A percentile compares a stretch with the other conserved stretches of the same genome.
phyloP scores from a whole-genome alignment of 1,140 invertebrate species.

The Trichonephila clavipes region DNA sequence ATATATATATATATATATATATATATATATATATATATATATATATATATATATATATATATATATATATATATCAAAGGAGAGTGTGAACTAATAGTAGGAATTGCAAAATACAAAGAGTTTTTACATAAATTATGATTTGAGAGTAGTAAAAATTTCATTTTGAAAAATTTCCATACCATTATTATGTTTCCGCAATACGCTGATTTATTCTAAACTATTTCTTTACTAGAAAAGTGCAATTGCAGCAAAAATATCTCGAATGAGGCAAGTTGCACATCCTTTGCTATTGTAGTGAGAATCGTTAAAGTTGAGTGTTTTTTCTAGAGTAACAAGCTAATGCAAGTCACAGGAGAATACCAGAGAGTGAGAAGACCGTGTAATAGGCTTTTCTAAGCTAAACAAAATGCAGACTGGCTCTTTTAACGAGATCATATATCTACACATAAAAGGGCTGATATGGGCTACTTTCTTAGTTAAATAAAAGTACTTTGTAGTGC shows the following conservation, averaged over 20 bases:
- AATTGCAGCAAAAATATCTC: not conserved
- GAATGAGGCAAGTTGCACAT: not conserved
- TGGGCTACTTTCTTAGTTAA: no score
- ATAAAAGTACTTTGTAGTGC: no score
- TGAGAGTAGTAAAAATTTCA: not conserved
- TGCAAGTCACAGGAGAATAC: not conserved
- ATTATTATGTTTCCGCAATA: not conserved
- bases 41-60: no score
- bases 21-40: no score
- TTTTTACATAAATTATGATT: not conserved
- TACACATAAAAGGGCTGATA: not conserved
- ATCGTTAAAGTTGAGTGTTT: not conserved
- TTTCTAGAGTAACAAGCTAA: conserved; percentile 17
- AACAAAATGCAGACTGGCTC: not conserved
- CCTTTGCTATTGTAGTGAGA: not conserved
- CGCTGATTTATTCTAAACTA: not conserved
- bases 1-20: no score
- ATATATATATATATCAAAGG: no score
- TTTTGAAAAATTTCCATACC: not conserved
- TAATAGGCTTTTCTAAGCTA: not conserved
- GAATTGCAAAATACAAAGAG: no score
- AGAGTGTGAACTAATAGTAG: no score
- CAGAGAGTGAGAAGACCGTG: not conserved
- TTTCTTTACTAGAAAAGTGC: not conserved
- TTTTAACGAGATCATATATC: not conserved